Conservation (phyloP, 2,888 invertebrate genomes). For the Diaperis boleti region DNA sequence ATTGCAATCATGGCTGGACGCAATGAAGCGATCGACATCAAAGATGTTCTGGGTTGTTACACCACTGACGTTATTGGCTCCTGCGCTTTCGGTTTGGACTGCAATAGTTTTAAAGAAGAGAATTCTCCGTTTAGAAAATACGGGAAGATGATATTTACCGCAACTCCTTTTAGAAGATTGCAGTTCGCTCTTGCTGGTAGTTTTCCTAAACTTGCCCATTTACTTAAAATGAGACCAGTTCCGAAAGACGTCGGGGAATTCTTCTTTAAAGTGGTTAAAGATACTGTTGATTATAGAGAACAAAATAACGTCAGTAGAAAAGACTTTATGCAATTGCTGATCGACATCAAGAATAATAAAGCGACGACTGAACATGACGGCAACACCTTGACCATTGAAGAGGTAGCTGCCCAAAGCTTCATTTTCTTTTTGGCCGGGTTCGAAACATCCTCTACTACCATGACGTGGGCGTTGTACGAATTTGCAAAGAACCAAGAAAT, state of each 20-base stretch:
- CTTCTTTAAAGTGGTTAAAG: slow-evolving; percentile 64
- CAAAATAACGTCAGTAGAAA: slow-evolving; percentile 65
- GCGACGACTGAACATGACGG: slow-evolving; percentile 4
- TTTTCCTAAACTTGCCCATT: slow-evolving; percentile 43
- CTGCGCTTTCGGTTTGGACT: slow-evolving; percentile 72
- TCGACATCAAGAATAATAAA: slow-evolving; percentile 47
- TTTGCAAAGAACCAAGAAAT: slow-evolving; percentile 55
- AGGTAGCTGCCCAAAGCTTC: slow-evolving; percentile 44
- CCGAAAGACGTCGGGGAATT: slow-evolving; percentile 59
- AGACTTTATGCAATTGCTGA: slow-evolving; percentile 69
- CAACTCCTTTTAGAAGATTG: slow-evolving; percentile 30
- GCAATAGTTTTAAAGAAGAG: slow-evolving; percentile 69
- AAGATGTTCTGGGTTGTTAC: slow-evolving; percentile 69
- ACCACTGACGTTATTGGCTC: slow-evolving; percentile 72
- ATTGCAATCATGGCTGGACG: not conserved
- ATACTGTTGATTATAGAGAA: slow-evolving; percentile 65
- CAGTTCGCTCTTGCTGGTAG: slow-evolving; percentile 18
- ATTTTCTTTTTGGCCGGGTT: slow-evolving; percentile 46
- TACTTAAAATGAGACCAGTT: slow-evolving; percentile 46
- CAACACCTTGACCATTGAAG: slow-evolving; percentile 38
- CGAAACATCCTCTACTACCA: slow-evolving; percentile 46
- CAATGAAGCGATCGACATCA: slow-evolving; percentile 47
- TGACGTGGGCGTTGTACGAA: slow-evolving; percentile 44
- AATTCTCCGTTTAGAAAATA: slow-evolving; percentile 65
- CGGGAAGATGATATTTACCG: slow-evolving; percentile 50